A percentile compares a stretch with the other conserved stretches of the same genome.
phyloP scores from a whole-genome alignment of 2,888 invertebrate species.

The Mystacides longicornis region DNA sequence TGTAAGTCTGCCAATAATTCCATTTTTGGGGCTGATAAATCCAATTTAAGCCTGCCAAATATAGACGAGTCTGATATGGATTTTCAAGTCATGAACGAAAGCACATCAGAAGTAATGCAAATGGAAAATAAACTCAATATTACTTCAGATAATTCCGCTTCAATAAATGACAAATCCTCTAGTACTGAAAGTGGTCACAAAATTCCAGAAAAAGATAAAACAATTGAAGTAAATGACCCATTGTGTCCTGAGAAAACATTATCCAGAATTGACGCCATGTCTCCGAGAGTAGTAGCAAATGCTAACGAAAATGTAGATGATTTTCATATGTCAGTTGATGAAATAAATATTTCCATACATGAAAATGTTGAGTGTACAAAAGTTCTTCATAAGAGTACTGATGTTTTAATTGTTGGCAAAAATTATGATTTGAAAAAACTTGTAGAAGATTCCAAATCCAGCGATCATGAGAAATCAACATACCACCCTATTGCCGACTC shows the following conservation, averaged over 20 bases:
- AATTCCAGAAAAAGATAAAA: too few relatives aligned
- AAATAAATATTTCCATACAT: conserved; percentile 2
- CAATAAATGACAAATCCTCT: too few relatives aligned
- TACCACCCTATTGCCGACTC: too few relatives aligned
- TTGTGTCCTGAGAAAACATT: too few relatives aligned
- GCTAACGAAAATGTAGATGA: neutral
- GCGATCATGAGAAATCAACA: too few relatives aligned
- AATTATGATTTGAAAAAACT: too few relatives aligned
- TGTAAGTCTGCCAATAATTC: neutral
- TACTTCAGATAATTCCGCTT: neutral
- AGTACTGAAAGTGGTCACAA: too few relatives aligned
- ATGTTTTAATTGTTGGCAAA: too few relatives aligned
- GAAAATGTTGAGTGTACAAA: too few relatives aligned
- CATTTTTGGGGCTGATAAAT: neutral
- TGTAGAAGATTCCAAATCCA: too few relatives aligned
- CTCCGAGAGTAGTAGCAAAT: neutral
- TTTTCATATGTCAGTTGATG: conserved; percentile 13
- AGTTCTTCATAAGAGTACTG: too few relatives aligned
- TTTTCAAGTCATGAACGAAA: neutral
- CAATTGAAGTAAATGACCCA: too few relatives aligned
- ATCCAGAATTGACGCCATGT: neutral
- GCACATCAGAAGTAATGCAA: neutral
- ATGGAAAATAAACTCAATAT: neutral
- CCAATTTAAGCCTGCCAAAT: conserved; percentile 2
- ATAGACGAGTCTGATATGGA: conserved; percentile 2